Percentiles rank a stretch among this genome's conserved stretches.
phyloP scores from a whole-genome alignment of 2,888 invertebrate species.

The Falcaria lacertinaria region DNA sequence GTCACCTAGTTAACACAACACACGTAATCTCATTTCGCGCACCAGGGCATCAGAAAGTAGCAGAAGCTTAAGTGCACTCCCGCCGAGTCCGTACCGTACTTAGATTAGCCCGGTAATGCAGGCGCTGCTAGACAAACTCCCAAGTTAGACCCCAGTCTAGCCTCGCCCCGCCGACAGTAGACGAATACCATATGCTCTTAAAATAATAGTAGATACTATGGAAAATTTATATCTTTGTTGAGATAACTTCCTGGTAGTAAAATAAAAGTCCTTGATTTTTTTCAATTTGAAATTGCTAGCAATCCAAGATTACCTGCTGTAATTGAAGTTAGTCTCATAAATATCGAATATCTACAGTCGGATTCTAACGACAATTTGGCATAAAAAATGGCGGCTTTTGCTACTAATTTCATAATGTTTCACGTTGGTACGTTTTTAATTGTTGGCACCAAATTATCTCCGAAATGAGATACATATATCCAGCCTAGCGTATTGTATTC shows the following conservation, averaged over 20 bases:
- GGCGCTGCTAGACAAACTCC: conserved; percentile 21
- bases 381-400: too few species aligned
- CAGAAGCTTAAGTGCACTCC: conserved; percentile 31
- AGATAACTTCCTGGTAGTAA: background rate
- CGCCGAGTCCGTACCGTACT: conserved; percentile 23
- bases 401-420: too few species aligned
- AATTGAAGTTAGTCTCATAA: too few species aligned
- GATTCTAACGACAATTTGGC: too few species aligned
- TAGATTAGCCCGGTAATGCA: conserved; percentile 30
- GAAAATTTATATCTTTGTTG: background rate
- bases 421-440: too few species aligned
- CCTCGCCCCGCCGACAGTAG: background rate
- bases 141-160: conserved; percentile 11
- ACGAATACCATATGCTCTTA: background rate
- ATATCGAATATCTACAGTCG: too few species aligned
- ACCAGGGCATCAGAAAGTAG: conserved; percentile 28
- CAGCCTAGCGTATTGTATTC: too few species aligned
- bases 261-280: too few species aligned
- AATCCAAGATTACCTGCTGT: too few species aligned
- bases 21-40: conserved; percentile 28
- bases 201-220: background rate
- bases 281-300: too few species aligned
- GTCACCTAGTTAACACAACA: conserved; percentile 16
- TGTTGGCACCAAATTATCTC: too few species aligned
- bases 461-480: too few species aligned